These are phyloP conservation scores for Epinotia ramella DNA, from an alignment of 2,888 invertebrate species.

Conservation along the genomic window DNA sequence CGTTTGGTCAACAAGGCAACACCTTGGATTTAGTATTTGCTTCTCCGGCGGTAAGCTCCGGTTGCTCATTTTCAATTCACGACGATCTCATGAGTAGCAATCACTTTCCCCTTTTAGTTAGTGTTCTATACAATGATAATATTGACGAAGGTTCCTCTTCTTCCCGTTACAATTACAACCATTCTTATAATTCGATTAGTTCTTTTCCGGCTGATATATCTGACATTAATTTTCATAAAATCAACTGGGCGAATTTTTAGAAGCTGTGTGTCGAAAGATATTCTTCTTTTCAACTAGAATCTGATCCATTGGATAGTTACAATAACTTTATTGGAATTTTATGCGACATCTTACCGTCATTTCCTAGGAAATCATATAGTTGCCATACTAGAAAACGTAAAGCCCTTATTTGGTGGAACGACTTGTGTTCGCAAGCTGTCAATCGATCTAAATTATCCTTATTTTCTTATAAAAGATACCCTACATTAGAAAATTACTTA, in stretches of 20 bases:
- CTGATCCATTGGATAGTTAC: constrained; percentile 1
- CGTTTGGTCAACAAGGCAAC: constrained; percentile 16
- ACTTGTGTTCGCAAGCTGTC: too few relatives aligned
- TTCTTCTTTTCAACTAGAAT: background rate
- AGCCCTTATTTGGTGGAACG: background rate
- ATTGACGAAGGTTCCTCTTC: too few relatives aligned
- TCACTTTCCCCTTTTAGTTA: background rate
- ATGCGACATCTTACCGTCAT: background rate
- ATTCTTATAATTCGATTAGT: too few relatives aligned
- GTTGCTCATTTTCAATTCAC: background rate
- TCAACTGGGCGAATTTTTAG: background rate
- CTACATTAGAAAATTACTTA: too few relatives aligned
- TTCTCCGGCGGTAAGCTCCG: background rate
- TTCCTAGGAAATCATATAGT: background rate
- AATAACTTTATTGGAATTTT: background rate
- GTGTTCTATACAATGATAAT: background rate
- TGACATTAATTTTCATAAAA: too few relatives aligned
- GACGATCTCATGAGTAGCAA: too few relatives aligned
- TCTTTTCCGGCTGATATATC: too few relatives aligned
- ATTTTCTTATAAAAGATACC: too few relatives aligned
- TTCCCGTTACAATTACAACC: background rate
- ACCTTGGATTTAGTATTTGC: constrained; percentile 8
- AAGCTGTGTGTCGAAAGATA: background rate
- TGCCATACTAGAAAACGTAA: background rate
- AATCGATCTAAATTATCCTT: too few relatives aligned